Evolutionary conservation across 2,113 vertebrate species (phyloP).

Genomic region (Solea solea): DNA sequence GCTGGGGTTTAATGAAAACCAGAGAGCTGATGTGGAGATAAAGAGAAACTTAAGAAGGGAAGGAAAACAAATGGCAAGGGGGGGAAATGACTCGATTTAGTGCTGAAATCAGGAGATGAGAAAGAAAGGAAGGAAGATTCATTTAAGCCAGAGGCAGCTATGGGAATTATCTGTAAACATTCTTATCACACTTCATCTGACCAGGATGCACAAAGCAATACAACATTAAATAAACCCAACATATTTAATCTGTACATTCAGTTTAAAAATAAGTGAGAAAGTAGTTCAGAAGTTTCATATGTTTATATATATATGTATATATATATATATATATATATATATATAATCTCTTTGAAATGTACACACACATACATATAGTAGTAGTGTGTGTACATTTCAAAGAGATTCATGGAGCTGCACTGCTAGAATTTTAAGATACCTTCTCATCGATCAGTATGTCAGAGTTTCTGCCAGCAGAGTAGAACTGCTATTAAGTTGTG

Average conservation of each 20-base stretch:
- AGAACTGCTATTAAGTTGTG: neutral
- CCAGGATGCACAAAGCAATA: neutral
- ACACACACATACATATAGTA: too few species aligned
- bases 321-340: too few species aligned
- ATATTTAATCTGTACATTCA: neutral
- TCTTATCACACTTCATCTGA: conserved; percentile 1
- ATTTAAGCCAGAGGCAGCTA: neutral
- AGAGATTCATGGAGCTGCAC: neutral
- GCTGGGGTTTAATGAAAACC: too few species aligned
- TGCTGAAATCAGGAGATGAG: neutral
- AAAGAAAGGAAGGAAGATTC: neutral
- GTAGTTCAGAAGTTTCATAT: neutral
- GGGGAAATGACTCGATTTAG: neutral
- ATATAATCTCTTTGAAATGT: too few species aligned
- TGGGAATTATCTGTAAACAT: conserved; percentile 22
- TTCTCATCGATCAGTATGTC: neutral
- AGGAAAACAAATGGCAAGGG: neutral
- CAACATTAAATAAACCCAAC: neutral
- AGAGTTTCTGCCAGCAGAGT: neutral
- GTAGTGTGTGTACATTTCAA: neutral
- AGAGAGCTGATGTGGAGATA: too few species aligned
- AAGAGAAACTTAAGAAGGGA: neutral
- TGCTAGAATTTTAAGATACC: neutral
- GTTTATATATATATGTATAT: neutral
- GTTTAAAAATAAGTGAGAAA: neutral